Evolutionary conservation across 2,888 invertebrate species (phyloP), one percentile per base, ranked within the genome.

Genomic region (Caenorhabditis panamensis): DNA sequence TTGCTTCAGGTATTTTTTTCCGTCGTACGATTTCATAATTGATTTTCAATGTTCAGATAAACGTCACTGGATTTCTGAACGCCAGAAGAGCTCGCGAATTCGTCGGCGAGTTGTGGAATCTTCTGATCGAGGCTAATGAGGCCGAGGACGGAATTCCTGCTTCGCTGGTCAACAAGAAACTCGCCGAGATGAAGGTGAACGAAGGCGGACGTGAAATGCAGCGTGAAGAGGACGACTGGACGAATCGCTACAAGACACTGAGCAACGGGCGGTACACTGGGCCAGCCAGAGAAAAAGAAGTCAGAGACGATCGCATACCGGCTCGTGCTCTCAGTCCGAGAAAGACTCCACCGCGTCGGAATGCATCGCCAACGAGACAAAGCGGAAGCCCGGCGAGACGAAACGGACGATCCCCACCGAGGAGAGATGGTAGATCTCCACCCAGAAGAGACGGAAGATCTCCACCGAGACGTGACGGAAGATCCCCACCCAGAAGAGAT

Each of bases 1-100:
- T 51, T 82, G 22, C 73, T 85, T 54, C 85, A 85, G 83, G 85
- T 82, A 20, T 9, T 22, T 44, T 9, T 51, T 22, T 62, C 26
- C 58, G 62, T 41, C 53, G 61, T 13, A 49, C n/a, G 26, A 24
- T 31, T 44, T 56, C 8, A 41, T 11, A 28, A 31, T n/a, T n/a
- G n/a, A 47, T 13, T 22, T 54, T 5, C 54, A 36, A 6, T 66
- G 73, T 79, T 37, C 98, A 99, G 94, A 99, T 99, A 91, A 99
- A 99, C 93, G 93, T 99, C 92, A 99, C 99, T 56, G 99, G 99
- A 58, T 99, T 99, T 92, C 93, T 99, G 82, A 98, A 99, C 91
- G 97, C 97, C 13, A 96, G 96, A 92, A 96, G 97, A 92, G 97
- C 99, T 20, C 94, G 98, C 49, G 94, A 95, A 88, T 99, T 99